Base-by-base conservation (phyloP, 2,888 invertebrate species). In the Dasypogon diadema region DNA sequence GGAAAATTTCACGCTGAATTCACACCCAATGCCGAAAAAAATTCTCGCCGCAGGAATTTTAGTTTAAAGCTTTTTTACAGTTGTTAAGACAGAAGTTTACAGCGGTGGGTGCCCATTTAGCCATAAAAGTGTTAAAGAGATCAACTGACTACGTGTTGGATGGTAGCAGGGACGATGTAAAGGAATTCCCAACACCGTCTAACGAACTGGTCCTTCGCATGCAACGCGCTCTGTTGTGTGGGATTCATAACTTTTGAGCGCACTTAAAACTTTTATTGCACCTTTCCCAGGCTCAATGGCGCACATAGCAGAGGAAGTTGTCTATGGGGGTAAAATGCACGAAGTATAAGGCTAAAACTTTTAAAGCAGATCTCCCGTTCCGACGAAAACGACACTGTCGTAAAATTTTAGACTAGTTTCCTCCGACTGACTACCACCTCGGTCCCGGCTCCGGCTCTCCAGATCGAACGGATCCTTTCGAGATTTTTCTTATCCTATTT, bases 261-360 rank as follows among this genome's bases (percentile, higher is more conserved):
- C 37, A 65, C 65, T 75, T 75, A 63, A 75, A 72, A 54, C 65
- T 75, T 75, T 75, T 65, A 65, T 75, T 75, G 74, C 48, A 48
- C 60, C 51, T 30, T 70, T 37, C 26, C 16, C 65, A 12, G 46
- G 24, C 37, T 24, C 48, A 24, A 16, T n/a, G 34, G 54, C 26
- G 26, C 26, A 10, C 12, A 26, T 24, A 16, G 24, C 21, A 5
- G 18, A 54, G 54, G 24, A 14, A 26, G 24, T 48, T 10, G 46
- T 14, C 65, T 48, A 8, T 21, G 18, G 12, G 6, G 65, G 1
- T 22, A n/a, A 48, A 34, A 30, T 54, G 65, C 37, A 54, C 48
- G 14, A 12, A 16, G 65, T 8, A 37, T n/a, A 55, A 65, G 75
- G 54, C 21, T 30, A 42, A 54, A 75, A 65, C 75, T 75, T 75